Percentiles rank a stretch among this genome's conserved stretches.
Evolutionary conservation across 64 coral and sea anemone genomes (phyloP).

Genomic region (Dendronephthya gigantea): DNA sequence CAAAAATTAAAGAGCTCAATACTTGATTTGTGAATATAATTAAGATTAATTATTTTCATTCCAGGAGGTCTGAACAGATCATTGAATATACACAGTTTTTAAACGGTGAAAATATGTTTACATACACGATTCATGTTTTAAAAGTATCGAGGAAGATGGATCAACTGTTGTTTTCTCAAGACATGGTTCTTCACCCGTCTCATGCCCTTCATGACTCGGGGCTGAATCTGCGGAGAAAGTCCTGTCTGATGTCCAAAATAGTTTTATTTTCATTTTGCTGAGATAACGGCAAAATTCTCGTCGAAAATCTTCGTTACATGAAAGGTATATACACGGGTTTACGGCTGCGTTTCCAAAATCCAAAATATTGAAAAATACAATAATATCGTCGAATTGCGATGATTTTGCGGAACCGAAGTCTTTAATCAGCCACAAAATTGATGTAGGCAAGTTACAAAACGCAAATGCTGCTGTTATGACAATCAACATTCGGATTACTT

Average conservation of each 20-base stretch:
- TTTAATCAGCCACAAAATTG: neutral
- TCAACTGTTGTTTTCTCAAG: neutral
- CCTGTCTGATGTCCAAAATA: neutral
- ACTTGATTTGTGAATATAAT: neutral
- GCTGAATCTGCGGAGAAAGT: neutral
- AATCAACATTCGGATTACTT: neutral
- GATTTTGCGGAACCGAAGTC: neutral
- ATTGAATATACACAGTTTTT: neutral
- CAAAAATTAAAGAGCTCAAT: neutral
- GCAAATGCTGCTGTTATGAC: neutral
- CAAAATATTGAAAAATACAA: neutral
- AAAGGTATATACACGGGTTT: neutral
- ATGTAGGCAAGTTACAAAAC: neutral
- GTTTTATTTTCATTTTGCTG: slow-evolving; percentile 4
- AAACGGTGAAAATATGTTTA: neutral
- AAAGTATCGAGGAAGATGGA: neutral
- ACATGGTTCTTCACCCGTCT: neutral
- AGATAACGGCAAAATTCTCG: slow-evolving; percentile 4
- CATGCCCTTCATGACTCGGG: neutral
- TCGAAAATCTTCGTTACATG: neutral
- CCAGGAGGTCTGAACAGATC: neutral
- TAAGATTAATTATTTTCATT: neutral
- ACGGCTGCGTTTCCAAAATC: slow-evolving; percentile 1
- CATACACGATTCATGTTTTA: neutral
- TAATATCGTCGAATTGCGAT: neutral